phyloP scores from a whole-genome alignment of 2,888 invertebrate genomes.

The Aporophyla nigra region DNA sequence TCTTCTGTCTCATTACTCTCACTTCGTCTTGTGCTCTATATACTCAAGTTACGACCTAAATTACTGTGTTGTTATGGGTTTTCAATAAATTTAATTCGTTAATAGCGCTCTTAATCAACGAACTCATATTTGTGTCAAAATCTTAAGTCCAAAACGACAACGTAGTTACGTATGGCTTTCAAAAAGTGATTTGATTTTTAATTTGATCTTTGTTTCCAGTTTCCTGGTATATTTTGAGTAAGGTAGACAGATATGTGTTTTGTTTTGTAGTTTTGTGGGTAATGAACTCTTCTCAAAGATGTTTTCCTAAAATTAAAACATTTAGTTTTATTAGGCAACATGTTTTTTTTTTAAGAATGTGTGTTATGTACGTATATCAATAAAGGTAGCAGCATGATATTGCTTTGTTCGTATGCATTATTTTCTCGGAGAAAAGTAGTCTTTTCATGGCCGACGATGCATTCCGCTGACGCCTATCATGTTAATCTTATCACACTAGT shows the following conservation, averaged over 20 bases:
- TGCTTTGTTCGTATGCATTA: constrained; percentile 41
- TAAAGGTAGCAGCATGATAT: background rate
- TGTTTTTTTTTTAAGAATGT: background rate
- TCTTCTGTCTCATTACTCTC: background rate
- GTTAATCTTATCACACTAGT: constrained; percentile 70
- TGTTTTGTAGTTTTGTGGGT: no score
- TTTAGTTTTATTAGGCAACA: background rate
- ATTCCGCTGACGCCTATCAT: constrained; percentile 66
- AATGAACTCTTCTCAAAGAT: background rate
- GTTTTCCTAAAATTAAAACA: background rate
- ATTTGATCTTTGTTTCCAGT: background rate
- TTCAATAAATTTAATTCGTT: background rate
- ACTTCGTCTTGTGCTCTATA: background rate
- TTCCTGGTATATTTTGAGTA: no score
- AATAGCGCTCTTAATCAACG: background rate
- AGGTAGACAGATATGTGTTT: no score
- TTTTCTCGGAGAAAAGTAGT: constrained; percentile 56
- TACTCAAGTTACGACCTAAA: background rate
- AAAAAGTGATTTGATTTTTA: background rate
- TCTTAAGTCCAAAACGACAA: background rate
- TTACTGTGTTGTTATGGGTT: background rate
- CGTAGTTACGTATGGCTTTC: background rate
- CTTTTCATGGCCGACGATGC: constrained; percentile 56
- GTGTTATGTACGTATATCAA: background rate
- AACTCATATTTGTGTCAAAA: background rate